phyloP scores from a whole-genome alignment of 2,113 vertebrate species.

The Hucho hucho region DNA sequence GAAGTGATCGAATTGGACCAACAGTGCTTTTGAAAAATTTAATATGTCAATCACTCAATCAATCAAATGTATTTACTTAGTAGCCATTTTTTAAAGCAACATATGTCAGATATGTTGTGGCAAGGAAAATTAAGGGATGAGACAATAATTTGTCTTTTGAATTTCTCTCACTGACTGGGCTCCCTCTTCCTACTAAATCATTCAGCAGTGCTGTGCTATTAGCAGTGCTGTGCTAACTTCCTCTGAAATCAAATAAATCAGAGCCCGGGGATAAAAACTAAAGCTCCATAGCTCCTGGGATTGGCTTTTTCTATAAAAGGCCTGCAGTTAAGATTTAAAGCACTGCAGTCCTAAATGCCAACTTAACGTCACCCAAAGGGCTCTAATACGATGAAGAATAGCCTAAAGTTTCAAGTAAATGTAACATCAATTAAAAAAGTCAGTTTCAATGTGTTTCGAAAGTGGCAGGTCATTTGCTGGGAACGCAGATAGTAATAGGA shows the following conservation, averaged over 20 bases:
- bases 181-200: conserved; percentile 79
- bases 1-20: too few species aligned
- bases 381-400: conserved; percentile 19
- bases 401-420: neutral
- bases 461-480: neutral
- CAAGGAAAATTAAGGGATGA: conserved; percentile 76
- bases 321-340: conserved; percentile 50
- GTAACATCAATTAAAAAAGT: neutral
- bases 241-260: conserved; percentile 89
- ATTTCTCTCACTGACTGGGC: conserved; percentile 50
- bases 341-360: conserved; percentile 38
- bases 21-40: too few species aligned
- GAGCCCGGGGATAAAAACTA: conserved; percentile 84
- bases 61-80: too few species aligned
- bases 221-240: conserved; percentile 78
- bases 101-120: too few species aligned
- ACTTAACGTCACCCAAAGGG: conserved; percentile 37
- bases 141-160: conserved; percentile 79
- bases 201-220: conserved; percentile 73
- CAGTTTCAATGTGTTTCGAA: conserved; percentile 1
- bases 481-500: neutral
- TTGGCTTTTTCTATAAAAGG: conserved; percentile 14
- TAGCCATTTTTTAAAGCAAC: too few species aligned
- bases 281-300: conserved; percentile 63
- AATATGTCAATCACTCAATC: too few species aligned